Evolutionary conservation across 2,113 vertebrate genomes (phyloP).

Genomic region (Anguilla japonica): DNA sequence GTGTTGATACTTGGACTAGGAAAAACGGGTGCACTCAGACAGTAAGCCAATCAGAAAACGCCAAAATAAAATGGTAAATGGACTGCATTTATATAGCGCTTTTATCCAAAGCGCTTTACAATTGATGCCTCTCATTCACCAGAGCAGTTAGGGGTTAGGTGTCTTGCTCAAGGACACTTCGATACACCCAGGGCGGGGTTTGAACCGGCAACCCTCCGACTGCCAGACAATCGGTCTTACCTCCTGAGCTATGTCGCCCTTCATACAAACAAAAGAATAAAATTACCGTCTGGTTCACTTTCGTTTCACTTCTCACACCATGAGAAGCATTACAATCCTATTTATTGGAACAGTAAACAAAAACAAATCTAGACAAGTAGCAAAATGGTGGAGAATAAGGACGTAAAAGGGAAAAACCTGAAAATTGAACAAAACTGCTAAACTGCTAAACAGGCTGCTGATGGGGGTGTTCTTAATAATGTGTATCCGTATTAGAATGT

Average conservation of each 20-base stretch:
- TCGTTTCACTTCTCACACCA: neutral
- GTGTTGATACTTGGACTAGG: too few relatives aligned
- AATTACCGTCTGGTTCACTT: neutral
- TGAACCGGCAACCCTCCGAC: too few relatives aligned
- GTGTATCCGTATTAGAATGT: neutral
- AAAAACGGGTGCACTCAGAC: neutral
- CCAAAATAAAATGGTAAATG: too few relatives aligned
- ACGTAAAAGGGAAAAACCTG: neutral
- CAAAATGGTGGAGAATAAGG: neutral
- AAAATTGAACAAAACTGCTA: slow-evolving; percentile 5
- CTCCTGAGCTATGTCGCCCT: too few relatives aligned
- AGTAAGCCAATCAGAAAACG: neutral
- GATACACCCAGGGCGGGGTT: too few relatives aligned
- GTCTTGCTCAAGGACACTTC: too few relatives aligned
- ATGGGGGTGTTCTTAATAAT: neutral
- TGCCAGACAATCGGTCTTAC: too few relatives aligned
- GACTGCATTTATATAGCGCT: too few relatives aligned
- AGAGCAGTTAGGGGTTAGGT: too few relatives aligned
- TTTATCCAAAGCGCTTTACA: too few relatives aligned
- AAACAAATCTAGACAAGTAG: neutral
- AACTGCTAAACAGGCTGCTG: neutral
- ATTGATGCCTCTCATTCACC: too few relatives aligned
- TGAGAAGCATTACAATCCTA: neutral
- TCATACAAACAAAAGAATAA: slow-evolving; percentile 1
- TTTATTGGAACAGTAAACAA: neutral